Evolutionary conservation across 2,113 vertebrate species (phyloP).

Genomic region (Epinephelus cyanopodus): DNA sequence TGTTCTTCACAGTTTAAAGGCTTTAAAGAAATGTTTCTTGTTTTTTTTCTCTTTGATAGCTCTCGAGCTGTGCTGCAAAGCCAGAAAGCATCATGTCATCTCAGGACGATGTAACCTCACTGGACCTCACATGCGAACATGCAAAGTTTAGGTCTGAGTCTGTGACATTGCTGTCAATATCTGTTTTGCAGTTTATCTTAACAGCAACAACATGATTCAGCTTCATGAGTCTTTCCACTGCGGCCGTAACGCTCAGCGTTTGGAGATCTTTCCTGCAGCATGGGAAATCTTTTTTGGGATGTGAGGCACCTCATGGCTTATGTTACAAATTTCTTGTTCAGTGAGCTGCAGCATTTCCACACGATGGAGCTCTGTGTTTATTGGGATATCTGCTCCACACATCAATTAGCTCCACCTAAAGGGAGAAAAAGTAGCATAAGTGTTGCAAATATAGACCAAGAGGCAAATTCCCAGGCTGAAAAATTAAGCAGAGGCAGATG

Average conservation of each 20-base stretch:
- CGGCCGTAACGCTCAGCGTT: background rate
- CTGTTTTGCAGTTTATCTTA: background rate
- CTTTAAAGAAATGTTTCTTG: background rate
- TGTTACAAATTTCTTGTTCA: background rate
- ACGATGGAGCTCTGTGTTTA: background rate
- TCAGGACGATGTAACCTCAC: background rate
- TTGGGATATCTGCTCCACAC: background rate
- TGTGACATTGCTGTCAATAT: background rate
- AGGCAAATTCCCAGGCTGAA: too few relatives aligned
- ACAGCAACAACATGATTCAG: background rate
- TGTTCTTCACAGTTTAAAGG: background rate
- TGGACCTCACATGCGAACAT: background rate
- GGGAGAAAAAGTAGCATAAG: too few relatives aligned
- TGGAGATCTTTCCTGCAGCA: background rate
- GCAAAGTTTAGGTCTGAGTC: background rate
- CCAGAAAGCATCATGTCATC: background rate
- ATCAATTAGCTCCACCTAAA: background rate
- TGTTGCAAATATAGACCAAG: too few relatives aligned
- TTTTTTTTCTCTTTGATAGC: conserved; percentile 4
- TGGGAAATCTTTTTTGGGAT: background rate
- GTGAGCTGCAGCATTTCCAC: background rate
- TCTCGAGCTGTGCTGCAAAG: background rate
- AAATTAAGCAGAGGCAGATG: too few relatives aligned
- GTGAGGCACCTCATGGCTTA: background rate
- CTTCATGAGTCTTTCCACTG: too few relatives aligned